Evolutionary conservation across 2,113 vertebrate genomes (phyloP).

Genomic region (Pantherophis guttatus): DNA sequence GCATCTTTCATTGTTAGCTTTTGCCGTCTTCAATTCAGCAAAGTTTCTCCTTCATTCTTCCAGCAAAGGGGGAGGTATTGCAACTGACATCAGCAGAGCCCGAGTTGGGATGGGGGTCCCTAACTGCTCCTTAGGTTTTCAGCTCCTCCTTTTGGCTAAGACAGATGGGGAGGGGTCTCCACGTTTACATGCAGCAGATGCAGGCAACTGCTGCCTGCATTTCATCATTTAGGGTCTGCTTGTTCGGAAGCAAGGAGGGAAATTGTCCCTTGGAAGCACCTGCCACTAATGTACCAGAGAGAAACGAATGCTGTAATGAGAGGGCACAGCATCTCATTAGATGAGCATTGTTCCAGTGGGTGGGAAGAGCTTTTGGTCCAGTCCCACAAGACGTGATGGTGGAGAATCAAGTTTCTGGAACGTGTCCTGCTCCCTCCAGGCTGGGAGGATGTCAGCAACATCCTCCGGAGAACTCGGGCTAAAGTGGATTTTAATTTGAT

Average conservation of each 20-base stretch:
- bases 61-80: neutral
- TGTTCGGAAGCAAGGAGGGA: neutral
- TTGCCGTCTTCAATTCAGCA: too few species aligned
- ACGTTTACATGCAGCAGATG: neutral
- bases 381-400: neutral
- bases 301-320: neutral
- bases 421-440: neutral
- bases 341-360: neutral
- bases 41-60: too few species aligned
- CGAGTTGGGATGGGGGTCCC: neutral
- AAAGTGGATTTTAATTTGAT: neutral
- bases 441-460: neutral
- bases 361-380: neutral
- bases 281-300: neutral
- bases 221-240: neutral
- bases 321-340: conserved; percentile 2
- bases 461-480: neutral
- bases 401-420: neutral
- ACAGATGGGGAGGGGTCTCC: neutral
- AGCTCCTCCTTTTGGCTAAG: neutral
- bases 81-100: neutral
- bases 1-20: too few species aligned
- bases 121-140: neutral
- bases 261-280: neutral
- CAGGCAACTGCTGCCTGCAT: neutral